A percentile compares a stretch with the other conserved stretches of the same genome.
Conservation (phyloP, 2,888 invertebrate species). For the Andrena chrysosceles region DNA sequence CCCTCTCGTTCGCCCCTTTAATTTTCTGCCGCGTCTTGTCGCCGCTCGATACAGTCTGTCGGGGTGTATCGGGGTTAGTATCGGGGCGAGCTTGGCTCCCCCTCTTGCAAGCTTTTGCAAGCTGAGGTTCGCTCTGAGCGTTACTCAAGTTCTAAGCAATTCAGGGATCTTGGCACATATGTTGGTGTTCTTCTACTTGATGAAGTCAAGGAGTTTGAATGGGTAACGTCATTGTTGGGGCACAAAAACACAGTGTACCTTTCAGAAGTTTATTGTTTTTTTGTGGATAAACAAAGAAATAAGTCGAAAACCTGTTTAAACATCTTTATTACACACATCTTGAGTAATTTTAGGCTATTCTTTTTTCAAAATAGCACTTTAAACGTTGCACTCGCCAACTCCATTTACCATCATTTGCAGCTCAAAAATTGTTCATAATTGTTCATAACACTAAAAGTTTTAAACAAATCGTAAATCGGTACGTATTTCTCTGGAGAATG, state of each 20-base stretch:
- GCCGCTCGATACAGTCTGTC: constrained; percentile 35
- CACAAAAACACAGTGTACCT: neutral
- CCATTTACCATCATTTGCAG: too few relatives aligned
- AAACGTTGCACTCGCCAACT: too few relatives aligned
- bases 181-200: neutral
- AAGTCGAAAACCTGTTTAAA: neutral
- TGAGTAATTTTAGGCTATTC: too few relatives aligned
- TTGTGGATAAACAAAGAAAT: neutral
- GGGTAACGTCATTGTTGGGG: neutral
- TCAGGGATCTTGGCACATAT: neutral
- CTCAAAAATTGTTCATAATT: too few relatives aligned
- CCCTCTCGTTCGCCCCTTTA: constrained; percentile 34
- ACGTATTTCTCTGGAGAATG: too few relatives aligned
- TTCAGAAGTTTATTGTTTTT: neutral
- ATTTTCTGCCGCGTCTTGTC: constrained; percentile 46
- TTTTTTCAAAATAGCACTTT: too few relatives aligned
- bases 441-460: too few relatives aligned
- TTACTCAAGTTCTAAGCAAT: neutral
- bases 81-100: neutral
- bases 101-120: neutral
- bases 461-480: too few relatives aligned
- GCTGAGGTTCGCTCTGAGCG: neutral
- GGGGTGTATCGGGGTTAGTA: constrained; percentile 36
- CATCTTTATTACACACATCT: too few relatives aligned
- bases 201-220: neutral